Percentiles rank a stretch among this genome's conserved stretches.
Evolutionary conservation across 2,113 vertebrate genomes (phyloP).

Genomic region (Tringa solitaria): DNA sequence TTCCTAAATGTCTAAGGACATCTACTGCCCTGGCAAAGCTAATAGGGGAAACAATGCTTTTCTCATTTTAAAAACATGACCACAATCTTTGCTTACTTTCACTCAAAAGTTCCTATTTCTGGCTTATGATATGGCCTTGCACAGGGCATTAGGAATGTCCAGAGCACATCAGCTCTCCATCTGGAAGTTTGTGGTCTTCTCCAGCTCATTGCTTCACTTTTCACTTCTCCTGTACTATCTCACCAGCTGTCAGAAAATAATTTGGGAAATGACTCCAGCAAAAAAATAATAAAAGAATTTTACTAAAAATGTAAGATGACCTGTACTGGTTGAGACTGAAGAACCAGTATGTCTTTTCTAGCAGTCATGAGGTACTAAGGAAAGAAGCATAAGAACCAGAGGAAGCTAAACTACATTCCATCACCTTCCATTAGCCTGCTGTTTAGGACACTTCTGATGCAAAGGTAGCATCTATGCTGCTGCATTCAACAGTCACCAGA

Average conservation of each 20-base stretch:
- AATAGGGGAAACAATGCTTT: not conserved
- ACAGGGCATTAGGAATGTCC: not conserved
- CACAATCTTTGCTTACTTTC: not conserved
- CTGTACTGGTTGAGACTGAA: not conserved
- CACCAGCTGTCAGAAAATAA: not conserved
- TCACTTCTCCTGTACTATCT: not conserved
- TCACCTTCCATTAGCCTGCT: not conserved
- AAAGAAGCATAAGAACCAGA: not conserved
- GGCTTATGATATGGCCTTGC: not conserved
- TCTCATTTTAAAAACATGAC: not conserved
- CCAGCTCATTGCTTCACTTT: not conserved
- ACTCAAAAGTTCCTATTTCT: not conserved
- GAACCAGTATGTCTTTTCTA: not conserved
- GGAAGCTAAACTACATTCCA: not conserved
- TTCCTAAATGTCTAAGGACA: not conserved
- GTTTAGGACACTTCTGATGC: not conserved
- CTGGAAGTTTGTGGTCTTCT: not conserved
- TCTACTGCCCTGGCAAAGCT: not conserved
- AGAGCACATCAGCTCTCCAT: not conserved
- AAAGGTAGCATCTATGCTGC: not conserved
- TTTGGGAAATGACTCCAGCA: not conserved
- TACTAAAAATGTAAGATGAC: not conserved
- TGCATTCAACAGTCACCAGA: not conserved
- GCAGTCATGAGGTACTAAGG: not conserved
- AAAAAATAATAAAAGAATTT: not conserved